Conservation (phyloP, 2,797 vertebrate species). For the Smutsia temminckii region DNA sequence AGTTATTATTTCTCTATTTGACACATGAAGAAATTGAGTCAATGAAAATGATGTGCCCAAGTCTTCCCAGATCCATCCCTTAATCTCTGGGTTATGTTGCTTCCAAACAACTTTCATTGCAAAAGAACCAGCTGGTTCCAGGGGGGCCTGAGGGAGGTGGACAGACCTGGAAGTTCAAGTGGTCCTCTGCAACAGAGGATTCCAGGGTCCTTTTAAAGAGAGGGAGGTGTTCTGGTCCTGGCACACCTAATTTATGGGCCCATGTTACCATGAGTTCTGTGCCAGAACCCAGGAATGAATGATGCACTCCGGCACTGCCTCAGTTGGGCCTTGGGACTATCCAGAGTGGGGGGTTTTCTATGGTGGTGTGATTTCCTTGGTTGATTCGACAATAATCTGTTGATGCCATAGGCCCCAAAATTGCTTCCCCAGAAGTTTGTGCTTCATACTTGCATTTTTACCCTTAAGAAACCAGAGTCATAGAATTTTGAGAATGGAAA, state of each 20-base stretch:
- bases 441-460: neutral
- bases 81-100: neutral
- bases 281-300: neutral
- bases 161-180: neutral
- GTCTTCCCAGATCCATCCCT: neutral
- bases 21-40: neutral
- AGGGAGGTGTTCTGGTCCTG: neutral
- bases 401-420: neutral
- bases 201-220: neutral
- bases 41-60: neutral
- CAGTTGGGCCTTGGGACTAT: neutral
- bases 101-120: neutral
- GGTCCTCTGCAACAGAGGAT: neutral
- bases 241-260: neutral
- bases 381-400: neutral
- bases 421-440: neutral
- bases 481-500: neutral
- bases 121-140: neutral
- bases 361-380: neutral
- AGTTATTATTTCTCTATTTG: neutral
- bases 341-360: neutral
- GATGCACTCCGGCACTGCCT: neutral
- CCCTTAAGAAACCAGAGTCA: neutral
- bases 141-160: neutral
- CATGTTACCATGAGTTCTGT: neutral